Percentiles rank a stretch among this genome's conserved stretches.
Evolutionary conservation across 1,140 invertebrate genomes (phyloP).

Genomic region (Pissodes strobi): DNA sequence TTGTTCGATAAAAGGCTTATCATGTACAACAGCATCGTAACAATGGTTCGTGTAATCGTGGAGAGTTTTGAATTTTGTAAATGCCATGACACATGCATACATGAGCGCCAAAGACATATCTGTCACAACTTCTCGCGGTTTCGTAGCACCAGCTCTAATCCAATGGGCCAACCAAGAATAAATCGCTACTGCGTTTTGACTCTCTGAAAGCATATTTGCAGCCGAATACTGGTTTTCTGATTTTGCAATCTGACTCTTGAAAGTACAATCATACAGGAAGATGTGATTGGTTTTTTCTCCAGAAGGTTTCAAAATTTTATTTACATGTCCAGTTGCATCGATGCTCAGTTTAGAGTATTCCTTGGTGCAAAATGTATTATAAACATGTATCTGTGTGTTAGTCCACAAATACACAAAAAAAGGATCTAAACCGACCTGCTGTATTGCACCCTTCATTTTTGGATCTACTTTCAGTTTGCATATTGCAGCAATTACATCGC

Average conservation of each 20-base stretch:
- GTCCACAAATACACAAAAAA: slow-evolving; percentile 27
- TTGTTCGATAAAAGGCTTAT: not conserved
- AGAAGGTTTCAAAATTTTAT: not conserved
- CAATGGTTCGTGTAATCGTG: not conserved
- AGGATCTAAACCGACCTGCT: slow-evolving; percentile 15
- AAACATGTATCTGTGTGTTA: slow-evolving; percentile 8
- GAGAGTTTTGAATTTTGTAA: not conserved
- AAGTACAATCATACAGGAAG: slow-evolving; percentile 10
- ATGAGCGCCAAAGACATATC: slow-evolving; percentile 12
- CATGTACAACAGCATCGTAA: not conserved
- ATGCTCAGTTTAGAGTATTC: not conserved
- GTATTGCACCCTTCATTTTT: slow-evolving; percentile 9
- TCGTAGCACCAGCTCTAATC: slow-evolving; percentile 8
- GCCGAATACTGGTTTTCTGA: slow-evolving; percentile 2
- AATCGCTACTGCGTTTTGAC: slow-evolving; percentile 6
- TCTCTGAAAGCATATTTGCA: slow-evolving; percentile 6
- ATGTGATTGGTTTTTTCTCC: slow-evolving; percentile 8
- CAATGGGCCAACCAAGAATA: slow-evolving; percentile 9
- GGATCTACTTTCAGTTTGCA: slow-evolving; percentile 11
- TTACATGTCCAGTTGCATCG: no score
- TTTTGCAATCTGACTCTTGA: not conserved
- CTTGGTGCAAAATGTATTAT: slow-evolving; percentile 10
- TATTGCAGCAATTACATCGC: not conserved
- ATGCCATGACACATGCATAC: not conserved
- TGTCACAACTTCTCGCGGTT: slow-evolving; percentile 8